These are phyloP conservation scores for Mus pahari DNA, from an alignment of 2,113 vertebrate genomes.

Conservation along the genomic window DNA sequence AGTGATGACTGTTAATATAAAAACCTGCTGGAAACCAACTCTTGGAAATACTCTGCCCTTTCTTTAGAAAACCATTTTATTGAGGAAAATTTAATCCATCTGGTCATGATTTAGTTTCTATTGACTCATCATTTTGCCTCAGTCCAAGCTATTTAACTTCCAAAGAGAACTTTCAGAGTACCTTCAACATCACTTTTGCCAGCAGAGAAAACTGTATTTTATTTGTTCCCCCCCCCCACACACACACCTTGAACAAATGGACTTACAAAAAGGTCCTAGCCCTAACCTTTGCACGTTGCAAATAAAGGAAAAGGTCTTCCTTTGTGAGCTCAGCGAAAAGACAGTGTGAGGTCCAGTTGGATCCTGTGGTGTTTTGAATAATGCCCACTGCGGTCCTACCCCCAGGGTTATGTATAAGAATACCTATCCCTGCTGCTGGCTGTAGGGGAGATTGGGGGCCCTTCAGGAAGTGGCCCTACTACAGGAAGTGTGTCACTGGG, in stretches of 20 bases:
- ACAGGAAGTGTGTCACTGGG: neutral
- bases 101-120: conserved; percentile 74
- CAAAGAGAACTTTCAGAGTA: conserved; percentile 63
- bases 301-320: conserved; percentile 10
- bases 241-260: conserved; percentile 60
- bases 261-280: conserved; percentile 50
- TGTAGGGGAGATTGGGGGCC: neutral
- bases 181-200: conserved; percentile 62
- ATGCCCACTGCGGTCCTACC: neutral
- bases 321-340: neutral
- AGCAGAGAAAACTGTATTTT: conserved; percentile 61
- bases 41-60: conserved; percentile 54
- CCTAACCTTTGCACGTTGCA: neutral
- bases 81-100: conserved; percentile 72
- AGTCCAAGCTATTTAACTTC: conserved; percentile 72
- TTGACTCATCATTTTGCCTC: conserved; percentile 71
- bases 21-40: conserved; percentile 66
- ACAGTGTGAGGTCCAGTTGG: neutral
- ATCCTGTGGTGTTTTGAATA: neutral
- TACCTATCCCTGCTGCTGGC: neutral
- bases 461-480: neutral
- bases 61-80: conserved; percentile 67
- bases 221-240: no score
- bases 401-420: neutral
- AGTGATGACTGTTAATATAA: conserved; percentile 61